These are phyloP conservation scores for Parnassius apollo DNA, from an alignment of 2,888 invertebrate genomes.

Conservation along the genomic window DNA sequence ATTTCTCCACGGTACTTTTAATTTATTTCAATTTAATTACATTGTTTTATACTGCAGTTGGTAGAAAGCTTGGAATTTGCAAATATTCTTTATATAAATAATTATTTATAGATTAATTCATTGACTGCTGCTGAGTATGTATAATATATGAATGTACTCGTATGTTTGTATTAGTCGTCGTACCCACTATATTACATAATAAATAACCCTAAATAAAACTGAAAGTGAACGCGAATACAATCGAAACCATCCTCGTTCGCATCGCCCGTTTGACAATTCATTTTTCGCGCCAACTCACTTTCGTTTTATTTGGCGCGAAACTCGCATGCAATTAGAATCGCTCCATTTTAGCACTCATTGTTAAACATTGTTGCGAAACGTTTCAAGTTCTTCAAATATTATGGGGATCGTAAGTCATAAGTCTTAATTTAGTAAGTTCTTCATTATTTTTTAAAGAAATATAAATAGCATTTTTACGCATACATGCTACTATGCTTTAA, in stretches of 20 bases:
- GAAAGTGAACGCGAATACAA: conserved; percentile 29
- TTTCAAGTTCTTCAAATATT: no score
- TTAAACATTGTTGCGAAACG: conserved; percentile 1
- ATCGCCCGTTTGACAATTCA: conserved; percentile 25
- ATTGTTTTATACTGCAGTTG: conserved; percentile 4
- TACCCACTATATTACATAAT: conserved; percentile 15
- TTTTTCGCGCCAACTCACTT: conserved; percentile 32
- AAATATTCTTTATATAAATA: no score
- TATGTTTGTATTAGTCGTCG: no score
- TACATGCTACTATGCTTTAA: no score
- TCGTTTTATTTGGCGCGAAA: conserved; percentile 32
- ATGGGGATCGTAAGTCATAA: no score
- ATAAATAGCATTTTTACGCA: no score
- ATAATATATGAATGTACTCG: no score
- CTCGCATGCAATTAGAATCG: conserved; percentile 25
- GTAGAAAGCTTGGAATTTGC: conserved; percentile 7
- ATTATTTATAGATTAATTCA: no score
- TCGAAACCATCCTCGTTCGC: conserved; percentile 25
- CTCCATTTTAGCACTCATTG: conserved; percentile 21
- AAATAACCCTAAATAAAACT: conserved; percentile 26
- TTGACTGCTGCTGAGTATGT: no score
- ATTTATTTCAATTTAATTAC: conserved; percentile 8
- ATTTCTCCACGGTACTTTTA: conserved; percentile 16
- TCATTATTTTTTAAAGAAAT: no score
- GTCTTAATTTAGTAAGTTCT: no score